Percentiles rank a stretch among this genome's conserved stretches.
phyloP scores from a whole-genome alignment of 2,113 vertebrate genomes.

The Melanocharis versteri region DNA sequence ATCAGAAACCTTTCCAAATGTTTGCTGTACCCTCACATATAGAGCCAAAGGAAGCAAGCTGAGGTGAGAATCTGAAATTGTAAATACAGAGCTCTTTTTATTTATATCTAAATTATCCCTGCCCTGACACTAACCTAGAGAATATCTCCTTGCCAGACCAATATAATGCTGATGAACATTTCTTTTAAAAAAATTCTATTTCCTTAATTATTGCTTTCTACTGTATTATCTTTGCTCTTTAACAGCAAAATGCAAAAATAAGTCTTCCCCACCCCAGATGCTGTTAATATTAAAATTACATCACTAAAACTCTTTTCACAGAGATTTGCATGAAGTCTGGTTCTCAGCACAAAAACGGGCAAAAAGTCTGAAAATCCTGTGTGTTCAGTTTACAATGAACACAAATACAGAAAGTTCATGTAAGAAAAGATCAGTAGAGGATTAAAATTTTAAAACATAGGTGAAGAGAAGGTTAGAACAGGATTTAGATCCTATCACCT shows the following conservation, averaged over 20 bases:
- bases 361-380: neutral
- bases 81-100: neutral
- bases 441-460: neutral
- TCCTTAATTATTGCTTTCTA: neutral
- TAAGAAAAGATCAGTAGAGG: neutral
- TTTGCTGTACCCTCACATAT: neutral
- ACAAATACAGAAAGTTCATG: neutral
- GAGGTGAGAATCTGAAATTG: neutral
- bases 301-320: neutral
- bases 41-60: neutral
- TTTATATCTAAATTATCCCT: neutral
- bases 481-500: neutral
- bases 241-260: neutral
- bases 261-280: neutral
- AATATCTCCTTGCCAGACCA: neutral
- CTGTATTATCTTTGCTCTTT: neutral
- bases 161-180: neutral
- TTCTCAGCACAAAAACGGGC: neutral
- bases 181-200: neutral
- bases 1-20: neutral
- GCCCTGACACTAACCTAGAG: neutral
- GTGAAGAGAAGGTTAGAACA: neutral
- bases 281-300: neutral
- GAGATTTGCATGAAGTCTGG: neutral
- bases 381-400: neutral